Base-by-base conservation (phyloP, 2,797 vertebrate species). In the Thalassophryne amazonica region DNA sequence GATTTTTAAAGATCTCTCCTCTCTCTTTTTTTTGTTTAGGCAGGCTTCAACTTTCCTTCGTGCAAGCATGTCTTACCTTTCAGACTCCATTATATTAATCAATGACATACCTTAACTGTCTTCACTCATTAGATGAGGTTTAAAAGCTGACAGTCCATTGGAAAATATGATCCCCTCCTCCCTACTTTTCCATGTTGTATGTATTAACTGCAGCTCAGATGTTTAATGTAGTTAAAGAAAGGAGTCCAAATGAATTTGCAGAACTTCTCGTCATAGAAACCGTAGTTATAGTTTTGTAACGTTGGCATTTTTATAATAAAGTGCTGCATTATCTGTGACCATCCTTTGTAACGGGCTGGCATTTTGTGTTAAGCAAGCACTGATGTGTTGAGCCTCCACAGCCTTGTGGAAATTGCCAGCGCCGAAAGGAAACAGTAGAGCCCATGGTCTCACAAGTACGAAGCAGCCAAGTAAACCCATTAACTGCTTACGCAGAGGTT, bases 61-160 rank as follows among this genome's bases (percentile, higher is more conserved):
- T 83, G 78, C 57, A 66, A 69, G 69, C 68, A 49, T 49, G 48
- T 81, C 81, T 71, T 80, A 73, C 62, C 72, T 86, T 78, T 86
- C 75, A 76, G 50, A 63, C 83, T 83, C 46, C 50, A 73, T 87
- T 84, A 77, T 64, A 67, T 72, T 83, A 85, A 86, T 88, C 67
- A 83, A 57, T 47, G 14, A 39, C 67, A 62, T 69, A 67, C 60
- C 61, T 80, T 65, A 66, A 53, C 67, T 67, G 45, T 69, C 60
- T 32, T 61, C 23, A 47, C 28, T 75, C 60, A 70, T 83, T 81
- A 77, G 42, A 72, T 37, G 25, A 53, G 51, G 29, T 24, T 14
- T 31, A 69, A 43, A 59, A 19, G 37, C 39, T 48, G 48, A 47
- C 47, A 45, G 57, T 31, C 60, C 41, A 41, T 55, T 57, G 33